These are phyloP conservation scores for Sylvilagus bachmani DNA, from an alignment of 2,113 vertebrate genomes.

Conservation along the genomic window DNA sequence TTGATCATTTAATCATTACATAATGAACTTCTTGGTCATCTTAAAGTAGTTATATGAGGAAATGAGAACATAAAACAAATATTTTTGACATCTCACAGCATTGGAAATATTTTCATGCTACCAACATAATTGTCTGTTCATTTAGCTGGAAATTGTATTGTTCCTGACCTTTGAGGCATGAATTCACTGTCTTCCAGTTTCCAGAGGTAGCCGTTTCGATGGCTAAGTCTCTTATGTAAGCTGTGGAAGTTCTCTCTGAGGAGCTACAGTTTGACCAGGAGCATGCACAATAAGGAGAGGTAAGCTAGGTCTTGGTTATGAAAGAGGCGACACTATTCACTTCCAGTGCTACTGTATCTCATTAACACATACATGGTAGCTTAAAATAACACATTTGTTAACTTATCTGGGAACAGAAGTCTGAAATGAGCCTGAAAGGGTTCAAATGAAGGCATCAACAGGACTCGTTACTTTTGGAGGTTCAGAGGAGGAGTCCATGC, in stretches of 20 bases:
- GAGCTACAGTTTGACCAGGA: not conserved
- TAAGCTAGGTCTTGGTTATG: not conserved
- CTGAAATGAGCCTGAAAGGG: not conserved
- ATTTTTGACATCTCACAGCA: not conserved
- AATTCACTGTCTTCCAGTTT: not conserved
- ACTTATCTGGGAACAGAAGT: not conserved
- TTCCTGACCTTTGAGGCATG: not conserved
- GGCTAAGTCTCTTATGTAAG: not conserved
- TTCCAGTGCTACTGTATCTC: not conserved
- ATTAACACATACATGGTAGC: not conserved
- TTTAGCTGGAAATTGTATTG: not conserved
- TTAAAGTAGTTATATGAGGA: not conserved
- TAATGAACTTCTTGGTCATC: too few relatives aligned
- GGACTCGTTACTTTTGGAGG: not conserved
- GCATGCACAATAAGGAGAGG: not conserved
- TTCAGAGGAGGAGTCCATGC: accelerated
- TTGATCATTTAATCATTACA: too few relatives aligned
- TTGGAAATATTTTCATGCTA: not conserved
- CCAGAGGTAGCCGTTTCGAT: not conserved
- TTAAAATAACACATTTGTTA: not conserved
- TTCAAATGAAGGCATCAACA: not conserved
- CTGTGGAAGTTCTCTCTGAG: not conserved
- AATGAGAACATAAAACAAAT: not conserved
- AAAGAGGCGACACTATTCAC: not conserved
- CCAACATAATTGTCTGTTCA: not conserved